A percentile compares a stretch with the other conserved stretches of the same genome.
Evolutionary conservation across 92 coral and sea anemone genomes (phyloP).

Genomic region (Montipora capitata): DNA sequence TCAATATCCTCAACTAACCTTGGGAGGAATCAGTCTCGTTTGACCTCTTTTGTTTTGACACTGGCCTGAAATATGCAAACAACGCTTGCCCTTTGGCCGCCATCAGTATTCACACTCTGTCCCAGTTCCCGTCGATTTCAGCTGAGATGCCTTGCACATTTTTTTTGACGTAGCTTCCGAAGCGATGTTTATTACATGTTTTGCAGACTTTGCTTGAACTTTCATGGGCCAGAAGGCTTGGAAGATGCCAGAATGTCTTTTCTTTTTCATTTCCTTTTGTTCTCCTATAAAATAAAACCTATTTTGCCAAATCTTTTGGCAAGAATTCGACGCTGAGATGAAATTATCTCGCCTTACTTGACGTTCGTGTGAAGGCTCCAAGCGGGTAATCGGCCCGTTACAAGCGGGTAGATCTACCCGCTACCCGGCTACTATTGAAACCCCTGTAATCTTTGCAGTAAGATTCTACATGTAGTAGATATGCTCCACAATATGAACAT

Average conservation of each 20-base stretch:
- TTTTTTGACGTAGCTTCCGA: constrained; percentile 14
- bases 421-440: constrained; percentile 37
- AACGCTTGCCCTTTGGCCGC: constrained; percentile 24
- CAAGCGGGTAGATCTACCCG: constrained; percentile 41
- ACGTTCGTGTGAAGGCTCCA: constrained; percentile 31
- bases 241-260: constrained; percentile 56
- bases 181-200: constrained; percentile 27
- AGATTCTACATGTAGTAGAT: too few relatives aligned
- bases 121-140: constrained; percentile 41
- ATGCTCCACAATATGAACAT: too few relatives aligned
- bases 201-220: constrained; percentile 34
- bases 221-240: constrained; percentile 39
- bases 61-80: constrained; percentile 41
- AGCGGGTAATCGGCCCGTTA: constrained; percentile 3
- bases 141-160: constrained; percentile 33
- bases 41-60: constrained; percentile 35
- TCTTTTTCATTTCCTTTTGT: constrained; percentile 40
- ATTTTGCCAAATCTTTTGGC: constrained; percentile 52
- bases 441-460: constrained; percentile 4
- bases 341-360: constrained; percentile 15
- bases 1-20: constrained; percentile 31
- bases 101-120: constrained; percentile 28
- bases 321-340: constrained; percentile 51
- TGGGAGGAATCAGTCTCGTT: constrained; percentile 28
- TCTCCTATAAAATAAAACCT: constrained; percentile 41